A percentile compares a stretch with the other conserved stretches of the same genome.
Evolutionary conservation across 2,113 vertebrate species (phyloP).

Genomic region (Orcinus orca): DNA sequence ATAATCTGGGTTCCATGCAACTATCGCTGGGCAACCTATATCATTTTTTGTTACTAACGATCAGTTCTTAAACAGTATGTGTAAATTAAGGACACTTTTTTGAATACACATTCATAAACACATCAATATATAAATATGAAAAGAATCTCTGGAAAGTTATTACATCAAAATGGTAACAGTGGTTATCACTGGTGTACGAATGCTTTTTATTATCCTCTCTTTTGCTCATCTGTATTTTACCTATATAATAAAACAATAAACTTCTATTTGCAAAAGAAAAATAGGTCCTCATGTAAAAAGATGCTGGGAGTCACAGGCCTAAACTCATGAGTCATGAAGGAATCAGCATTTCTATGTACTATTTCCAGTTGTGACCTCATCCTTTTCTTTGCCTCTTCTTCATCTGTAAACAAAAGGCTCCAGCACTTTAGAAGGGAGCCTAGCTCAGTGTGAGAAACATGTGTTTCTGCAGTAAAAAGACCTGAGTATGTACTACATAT

Average conservation of each 20-base stretch:
- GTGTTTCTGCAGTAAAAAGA: not conserved
- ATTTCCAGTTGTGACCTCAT: not conserved
- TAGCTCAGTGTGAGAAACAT: not conserved
- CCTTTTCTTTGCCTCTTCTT: not conserved
- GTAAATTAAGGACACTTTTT: not conserved
- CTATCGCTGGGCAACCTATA: not conserved
- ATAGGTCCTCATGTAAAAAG: not conserved
- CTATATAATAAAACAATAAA: not conserved
- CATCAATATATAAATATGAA: not conserved
- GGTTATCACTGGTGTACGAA: not conserved
- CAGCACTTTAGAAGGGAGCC: not conserved
- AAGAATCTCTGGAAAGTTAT: not conserved
- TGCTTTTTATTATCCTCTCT: not conserved
- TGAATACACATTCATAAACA: not conserved
- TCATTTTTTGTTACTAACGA: not conserved
- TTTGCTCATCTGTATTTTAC: not conserved
- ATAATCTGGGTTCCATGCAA: not conserved
- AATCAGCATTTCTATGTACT: not conserved
- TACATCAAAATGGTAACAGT: not conserved
- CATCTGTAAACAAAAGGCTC: not conserved
- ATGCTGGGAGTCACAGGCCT: not conserved
- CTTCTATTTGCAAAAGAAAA: not conserved
- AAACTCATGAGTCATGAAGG: not conserved
- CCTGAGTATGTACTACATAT: not conserved
- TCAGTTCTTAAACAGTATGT: not conserved